A percentile compares a stretch with the other conserved stretches of the same genome.
Evolutionary conservation across 2,888 invertebrate genomes (phyloP).

Genomic region (Dilophus febrilis): DNA sequence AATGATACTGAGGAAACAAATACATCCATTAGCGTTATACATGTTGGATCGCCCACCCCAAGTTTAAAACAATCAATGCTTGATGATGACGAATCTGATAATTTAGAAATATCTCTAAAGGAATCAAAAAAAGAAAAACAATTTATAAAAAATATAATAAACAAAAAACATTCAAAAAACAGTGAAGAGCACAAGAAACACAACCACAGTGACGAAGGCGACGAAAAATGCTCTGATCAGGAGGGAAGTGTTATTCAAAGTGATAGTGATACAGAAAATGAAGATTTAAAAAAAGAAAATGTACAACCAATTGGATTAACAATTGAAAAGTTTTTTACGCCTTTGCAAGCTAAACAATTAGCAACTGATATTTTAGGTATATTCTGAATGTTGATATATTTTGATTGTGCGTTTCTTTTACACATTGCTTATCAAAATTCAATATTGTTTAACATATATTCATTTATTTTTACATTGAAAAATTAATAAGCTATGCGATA

Average conservation of each 20-base stretch:
- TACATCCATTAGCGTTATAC: conserved; percentile 43
- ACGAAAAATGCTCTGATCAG: too few species aligned
- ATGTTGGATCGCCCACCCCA: conserved; percentile 33
- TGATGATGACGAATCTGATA: conserved; percentile 13
- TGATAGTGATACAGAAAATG: conserved; percentile 22
- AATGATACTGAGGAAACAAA: conserved; percentile 26
- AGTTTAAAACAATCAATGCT: conserved; percentile 25
- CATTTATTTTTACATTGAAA: too few species aligned
- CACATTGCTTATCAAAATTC: conserved; percentile 1
- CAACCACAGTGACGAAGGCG: conserved; percentile 35
- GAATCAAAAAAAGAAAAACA: conserved; percentile 13
- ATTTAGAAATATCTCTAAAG: conserved; percentile 7
- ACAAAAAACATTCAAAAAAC: too few species aligned
- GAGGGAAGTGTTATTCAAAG: too few species aligned
- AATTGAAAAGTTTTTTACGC: conserved; percentile 46
- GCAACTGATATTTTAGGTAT: conserved; percentile 32
- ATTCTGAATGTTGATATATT: too few species aligned
- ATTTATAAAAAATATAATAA: conserved; percentile 14
- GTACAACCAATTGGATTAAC: conserved; percentile 43
- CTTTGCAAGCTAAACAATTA: conserved; percentile 28
- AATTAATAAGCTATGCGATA: too few species aligned
- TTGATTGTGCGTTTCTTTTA: conserved; percentile 1
- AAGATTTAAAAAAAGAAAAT: conserved; percentile 16
- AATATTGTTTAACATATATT: too few species aligned
- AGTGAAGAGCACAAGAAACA: conserved; percentile 15